Base-by-base conservation (phyloP, 2,888 invertebrate genomes). In the Tinea semifulvella region DNA sequence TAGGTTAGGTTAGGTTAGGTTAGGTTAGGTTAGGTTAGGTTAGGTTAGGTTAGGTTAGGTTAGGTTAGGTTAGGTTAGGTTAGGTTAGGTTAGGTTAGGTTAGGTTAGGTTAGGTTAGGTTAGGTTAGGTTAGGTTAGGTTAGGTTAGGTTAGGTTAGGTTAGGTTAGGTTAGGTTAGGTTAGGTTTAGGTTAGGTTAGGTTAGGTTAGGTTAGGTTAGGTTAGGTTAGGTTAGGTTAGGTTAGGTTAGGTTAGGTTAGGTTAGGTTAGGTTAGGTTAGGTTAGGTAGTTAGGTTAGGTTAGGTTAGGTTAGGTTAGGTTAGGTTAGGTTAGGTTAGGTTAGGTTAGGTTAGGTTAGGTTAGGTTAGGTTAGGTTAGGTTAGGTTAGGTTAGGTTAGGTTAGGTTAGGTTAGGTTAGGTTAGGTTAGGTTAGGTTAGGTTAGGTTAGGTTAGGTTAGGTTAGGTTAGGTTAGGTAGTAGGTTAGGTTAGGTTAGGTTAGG, bases 1-100 rank as follows among this genome's bases (percentile, higher is more conserved):
- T 44, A 44, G 44, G 44, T 44, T 44, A 44, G 44, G 44, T 44
- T 44, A 44, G 44, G 44, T 44, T 44, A 44, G 44, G 44, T 44
- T 44, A 44, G 44, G 39, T 39, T 39, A 39, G 39, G 39, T 39
- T 39, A 39, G 39, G 39, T 39, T 39, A 39, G 39, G 39, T 39
- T 39, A 39, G 39, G 39, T 39, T 39, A 39, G 39, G 39, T 39
- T 39, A 39, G 39, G 39, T 39, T 39, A 39, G 39, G 25, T 22
- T 22, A 22, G 25, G 25, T 22, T 22, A 22, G 25, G 25, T 22
- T 22, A 22, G 25, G 25, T 18, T 39, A 19, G 19, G 39, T 18
- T 39, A 19, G 19, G 39, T 18, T 39, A 19, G 19, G 39, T 18
- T 39, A 19, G 19, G 39, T 18, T 39, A 19, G 19, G 39, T 18